Evolutionary conservation across 2,888 invertebrate species (phyloP).

Genomic region (Pristionchus entomophagus): DNA sequence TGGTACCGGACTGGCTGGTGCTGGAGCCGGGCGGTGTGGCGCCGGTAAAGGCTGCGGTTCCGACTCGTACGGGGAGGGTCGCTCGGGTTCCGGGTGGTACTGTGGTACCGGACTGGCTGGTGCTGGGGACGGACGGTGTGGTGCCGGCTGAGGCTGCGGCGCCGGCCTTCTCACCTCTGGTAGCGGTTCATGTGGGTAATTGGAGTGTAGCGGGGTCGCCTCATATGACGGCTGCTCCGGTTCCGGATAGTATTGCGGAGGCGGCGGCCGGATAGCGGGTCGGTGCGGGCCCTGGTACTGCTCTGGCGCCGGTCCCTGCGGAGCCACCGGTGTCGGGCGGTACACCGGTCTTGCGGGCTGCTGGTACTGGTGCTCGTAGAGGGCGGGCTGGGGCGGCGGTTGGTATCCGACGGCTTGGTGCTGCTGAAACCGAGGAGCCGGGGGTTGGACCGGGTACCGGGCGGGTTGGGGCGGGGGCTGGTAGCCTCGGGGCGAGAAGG

Average conservation of each 20-base stretch:
- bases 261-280: too few relatives aligned
- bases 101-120: neutral
- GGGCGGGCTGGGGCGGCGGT: slow-evolving; percentile 12
- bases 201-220: neutral
- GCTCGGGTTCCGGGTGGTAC: too few relatives aligned
- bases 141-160: neutral
- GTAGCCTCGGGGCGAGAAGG: slow-evolving; percentile 16
- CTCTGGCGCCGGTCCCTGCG: neutral
- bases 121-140: neutral
- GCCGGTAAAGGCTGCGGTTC: neutral
- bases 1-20: too few relatives aligned
- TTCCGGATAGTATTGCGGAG: neutral
- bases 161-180: neutral
- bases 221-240: neutral
- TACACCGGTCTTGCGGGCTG: neutral
- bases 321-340: neutral
- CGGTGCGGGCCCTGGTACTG: neutral
- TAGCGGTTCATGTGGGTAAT: neutral
- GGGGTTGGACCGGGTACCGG: neutral
- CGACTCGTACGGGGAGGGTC: too few relatives aligned
- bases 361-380: neutral
- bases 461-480: slow-evolving; percentile 41
- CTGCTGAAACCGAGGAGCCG: neutral
- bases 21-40: neutral
- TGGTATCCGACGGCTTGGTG: slow-evolving; percentile 25